A percentile compares a stretch with the other conserved stretches of the same genome.
Conservation (phyloP, 2,113 vertebrate species). For the Ictalurus punctatus region DNA sequence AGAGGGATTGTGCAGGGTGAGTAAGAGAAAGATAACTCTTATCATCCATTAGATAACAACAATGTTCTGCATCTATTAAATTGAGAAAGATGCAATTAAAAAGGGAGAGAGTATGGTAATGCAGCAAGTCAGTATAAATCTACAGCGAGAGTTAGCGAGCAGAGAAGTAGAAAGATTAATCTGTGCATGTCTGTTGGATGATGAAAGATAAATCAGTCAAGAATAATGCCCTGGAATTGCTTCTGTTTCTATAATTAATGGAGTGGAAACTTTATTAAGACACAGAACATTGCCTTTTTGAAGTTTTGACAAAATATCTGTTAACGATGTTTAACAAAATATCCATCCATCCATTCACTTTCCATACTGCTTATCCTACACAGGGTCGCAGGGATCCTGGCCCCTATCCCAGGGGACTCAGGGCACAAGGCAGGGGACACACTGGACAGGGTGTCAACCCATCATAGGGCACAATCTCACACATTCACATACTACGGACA, state of each 20-base stretch:
- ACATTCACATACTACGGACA: no score
- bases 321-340: not conserved
- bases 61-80: constrained; percentile 29
- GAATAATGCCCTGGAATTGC: constrained; percentile 58
- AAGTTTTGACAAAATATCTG: constrained; percentile 24
- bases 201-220: constrained; percentile 26
- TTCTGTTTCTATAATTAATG: constrained; percentile 62
- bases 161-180: constrained; percentile 44
- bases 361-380: no score
- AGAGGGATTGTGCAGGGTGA: constrained; percentile 5
- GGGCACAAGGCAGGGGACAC: no score
- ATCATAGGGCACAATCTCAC: no score
- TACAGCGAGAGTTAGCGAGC: constrained; percentile 27
- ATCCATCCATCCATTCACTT: no score
- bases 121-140: constrained; percentile 30
- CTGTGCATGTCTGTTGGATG: not conserved
- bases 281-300: constrained; percentile 23
- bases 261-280: constrained; percentile 37
- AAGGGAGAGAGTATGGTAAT: not conserved
- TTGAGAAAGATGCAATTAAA: constrained; percentile 25
- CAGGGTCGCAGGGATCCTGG: no score
- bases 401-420: no score
- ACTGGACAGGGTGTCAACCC: no score
- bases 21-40: constrained; percentile 26
- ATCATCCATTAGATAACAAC: constrained; percentile 34